Evolutionary conservation across 2,113 vertebrate species (phyloP).

Genomic region (Rhinolophus sinicus): DNA sequence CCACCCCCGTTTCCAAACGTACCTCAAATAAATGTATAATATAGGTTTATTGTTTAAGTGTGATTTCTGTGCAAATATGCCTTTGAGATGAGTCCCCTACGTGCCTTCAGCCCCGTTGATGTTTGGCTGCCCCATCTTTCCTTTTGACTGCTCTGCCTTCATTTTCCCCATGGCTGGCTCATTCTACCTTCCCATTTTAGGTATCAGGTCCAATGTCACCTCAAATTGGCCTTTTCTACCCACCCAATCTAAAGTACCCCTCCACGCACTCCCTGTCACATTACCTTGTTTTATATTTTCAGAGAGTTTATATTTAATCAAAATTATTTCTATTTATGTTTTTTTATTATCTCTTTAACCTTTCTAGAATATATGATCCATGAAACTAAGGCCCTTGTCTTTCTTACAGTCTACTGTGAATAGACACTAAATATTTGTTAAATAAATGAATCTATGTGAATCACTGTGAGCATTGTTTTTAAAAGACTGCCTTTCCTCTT

Average conservation of each 20-base stretch:
- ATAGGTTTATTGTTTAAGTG: background rate
- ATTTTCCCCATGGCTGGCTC: background rate
- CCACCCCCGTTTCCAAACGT: background rate
- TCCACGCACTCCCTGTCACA: background rate
- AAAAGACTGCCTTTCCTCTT: conserved; percentile 11
- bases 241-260: background rate
- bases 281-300: background rate
- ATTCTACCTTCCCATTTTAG: background rate
- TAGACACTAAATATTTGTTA: conserved; percentile 27
- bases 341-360: background rate
- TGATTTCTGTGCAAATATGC: background rate
- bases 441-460: background rate
- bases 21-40: background rate
- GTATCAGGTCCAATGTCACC: background rate
- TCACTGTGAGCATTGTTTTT: background rate
- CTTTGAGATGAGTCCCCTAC: background rate
- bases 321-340: background rate
- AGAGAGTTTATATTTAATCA: background rate
- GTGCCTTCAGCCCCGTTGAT: background rate
- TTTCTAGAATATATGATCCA: background rate
- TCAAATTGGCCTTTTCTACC: background rate
- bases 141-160: background rate
- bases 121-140: background rate
- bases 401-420: background rate
- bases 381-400: conserved; percentile 36